These are phyloP conservation scores for Nyctibius grandis DNA, from an alignment of 2,797 vertebrate species.

Conservation along the genomic window DNA sequence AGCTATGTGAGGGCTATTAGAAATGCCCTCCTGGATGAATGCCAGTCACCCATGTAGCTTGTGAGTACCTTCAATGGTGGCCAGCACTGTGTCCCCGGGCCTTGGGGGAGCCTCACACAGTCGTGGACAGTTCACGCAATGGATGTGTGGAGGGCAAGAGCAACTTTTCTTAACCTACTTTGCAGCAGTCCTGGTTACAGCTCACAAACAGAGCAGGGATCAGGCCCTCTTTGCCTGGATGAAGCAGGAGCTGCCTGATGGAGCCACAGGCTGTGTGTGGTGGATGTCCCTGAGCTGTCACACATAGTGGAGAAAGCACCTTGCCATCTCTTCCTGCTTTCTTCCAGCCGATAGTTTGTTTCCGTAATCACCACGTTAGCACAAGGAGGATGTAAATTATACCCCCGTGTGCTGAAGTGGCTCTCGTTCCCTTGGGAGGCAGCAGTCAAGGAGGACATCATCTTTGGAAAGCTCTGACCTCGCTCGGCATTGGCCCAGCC, in stretches of 20 bases:
- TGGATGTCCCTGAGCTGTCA: fast-evolving
- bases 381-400: background rate
- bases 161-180: background rate
- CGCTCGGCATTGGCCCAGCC: background rate
- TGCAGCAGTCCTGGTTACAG: background rate
- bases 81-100: background rate
- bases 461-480: background rate
- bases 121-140: background rate
- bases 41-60: background rate
- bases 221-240: background rate
- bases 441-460: fast-evolving
- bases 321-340: background rate
- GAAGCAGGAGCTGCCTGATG: background rate
- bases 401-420: background rate
- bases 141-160: background rate
- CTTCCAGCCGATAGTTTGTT: background rate
- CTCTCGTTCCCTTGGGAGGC: background rate
- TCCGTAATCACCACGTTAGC: background rate
- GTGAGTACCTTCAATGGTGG: background rate
- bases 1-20: background rate
- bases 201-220: background rate
- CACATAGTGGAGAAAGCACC: fast-evolving
- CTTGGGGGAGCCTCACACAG: background rate
- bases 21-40: background rate
- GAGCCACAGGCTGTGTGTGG: fast-evolving